Evolutionary conservation across 2,113 vertebrate species (phyloP), one percentile per base, ranked within the genome.

Genomic region (Numida meleagris): DNA sequence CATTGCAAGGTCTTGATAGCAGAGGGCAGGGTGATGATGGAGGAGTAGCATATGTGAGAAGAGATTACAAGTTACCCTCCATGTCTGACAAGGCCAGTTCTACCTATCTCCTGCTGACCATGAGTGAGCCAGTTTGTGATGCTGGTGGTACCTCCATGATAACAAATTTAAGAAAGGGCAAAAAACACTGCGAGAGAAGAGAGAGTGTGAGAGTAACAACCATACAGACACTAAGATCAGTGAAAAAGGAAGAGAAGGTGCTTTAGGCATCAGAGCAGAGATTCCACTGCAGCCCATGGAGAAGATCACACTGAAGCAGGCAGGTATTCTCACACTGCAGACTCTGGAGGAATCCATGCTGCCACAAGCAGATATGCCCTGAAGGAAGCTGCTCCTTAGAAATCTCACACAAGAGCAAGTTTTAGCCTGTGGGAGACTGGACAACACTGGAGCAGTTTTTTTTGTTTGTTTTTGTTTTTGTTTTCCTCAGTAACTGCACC

Each of bases 361-460:
- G 8, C 20, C 50, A 20, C 20, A 40, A 24, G 13, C 31, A 29
- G 33, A 59, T 38, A 16, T 34, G 45, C 1, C 27, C 25, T 15
- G 48, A 40, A 13, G 34, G 66, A 36, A 43, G 14, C 1, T 66
- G 12, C 21, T 8, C 48, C 17, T 7, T 14, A 38, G 19, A 46
- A 29, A 59, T 5, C 11, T 38, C 21, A 43, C 33, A 23, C 19
- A 58, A 13, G 25, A 42, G 15, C 0, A 34, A 20, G 15, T 0
- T 66, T 7, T 17, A 17, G 45, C 45, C 45, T 46, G 45, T 46
- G 45, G 23, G 20, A 6, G 10, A 38, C 8, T n/a, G n/a, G n/a
- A n/a, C 17, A 11, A 8, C 0, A 0, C 3, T 63, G 40, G 58
- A 51, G 25, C 25, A 36, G 43, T 8, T 4, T 14, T 59, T 17